Conservation (phyloP, 2,888 invertebrate species). For the Synergus gifuensis region DNA sequence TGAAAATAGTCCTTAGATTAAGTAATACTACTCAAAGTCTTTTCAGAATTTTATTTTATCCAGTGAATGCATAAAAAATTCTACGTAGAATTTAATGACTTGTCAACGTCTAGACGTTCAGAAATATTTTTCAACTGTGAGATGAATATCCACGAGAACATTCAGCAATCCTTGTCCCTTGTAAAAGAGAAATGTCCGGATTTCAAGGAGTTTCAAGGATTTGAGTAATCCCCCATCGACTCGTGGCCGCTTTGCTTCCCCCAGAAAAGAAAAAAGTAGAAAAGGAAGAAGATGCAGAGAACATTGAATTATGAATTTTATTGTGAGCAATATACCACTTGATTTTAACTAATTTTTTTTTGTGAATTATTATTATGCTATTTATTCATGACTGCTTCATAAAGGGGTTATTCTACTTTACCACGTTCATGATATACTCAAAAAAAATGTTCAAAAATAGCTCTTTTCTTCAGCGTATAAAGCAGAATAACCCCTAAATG, state of each 20-base stretch:
- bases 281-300: background rate
- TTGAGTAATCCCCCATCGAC: constrained; percentile 26
- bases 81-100: constrained; percentile 68
- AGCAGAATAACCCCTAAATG: too few species aligned
- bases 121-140: background rate
- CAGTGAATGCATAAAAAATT: background rate
- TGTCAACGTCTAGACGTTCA: constrained; percentile 66
- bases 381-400: background rate
- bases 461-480: too few species aligned
- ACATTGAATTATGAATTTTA: background rate
- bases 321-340: background rate
- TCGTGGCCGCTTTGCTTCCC: constrained; percentile 22
- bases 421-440: too few species aligned
- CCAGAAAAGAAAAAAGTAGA: background rate
- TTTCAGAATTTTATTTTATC: background rate
- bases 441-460: too few species aligned
- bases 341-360: background rate
- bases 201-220: constrained; percentile 31
- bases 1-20: background rate
- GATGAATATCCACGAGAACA: constrained; percentile 27
- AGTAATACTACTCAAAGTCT: background rate
- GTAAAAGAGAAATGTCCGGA: constrained; percentile 31
- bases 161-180: constrained; percentile 20
- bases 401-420: too few species aligned
- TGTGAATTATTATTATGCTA: background rate